Conservation (phyloP, 1,140 invertebrate species). For the Uloborus diversus region DNA sequence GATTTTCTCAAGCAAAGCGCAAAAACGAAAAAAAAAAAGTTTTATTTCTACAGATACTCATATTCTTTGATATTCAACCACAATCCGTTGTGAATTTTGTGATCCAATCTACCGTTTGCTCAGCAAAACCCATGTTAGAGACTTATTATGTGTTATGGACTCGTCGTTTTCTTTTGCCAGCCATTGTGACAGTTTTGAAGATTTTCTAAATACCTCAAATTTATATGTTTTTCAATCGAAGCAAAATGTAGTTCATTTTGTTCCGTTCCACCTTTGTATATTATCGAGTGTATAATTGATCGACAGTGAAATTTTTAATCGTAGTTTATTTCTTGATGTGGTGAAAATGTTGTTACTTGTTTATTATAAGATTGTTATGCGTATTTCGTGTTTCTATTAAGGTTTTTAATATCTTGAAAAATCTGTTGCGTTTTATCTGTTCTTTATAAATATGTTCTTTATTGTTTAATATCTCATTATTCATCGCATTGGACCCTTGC, state of each 20-base stretch:
- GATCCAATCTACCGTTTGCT: conserved; percentile 45
- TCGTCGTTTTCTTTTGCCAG: conserved; percentile 31
- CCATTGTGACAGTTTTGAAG: conserved; percentile 1
- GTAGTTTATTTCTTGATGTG: conserved; percentile 43
- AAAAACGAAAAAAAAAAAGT: conserved; percentile 17
- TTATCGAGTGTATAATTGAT: conserved; percentile 46
- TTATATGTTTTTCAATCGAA: conserved; percentile 47
- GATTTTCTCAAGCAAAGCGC: conserved; percentile 45
- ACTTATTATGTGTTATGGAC: conserved; percentile 6
- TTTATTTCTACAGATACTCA: neutral
- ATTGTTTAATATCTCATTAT: conserved; percentile 32
- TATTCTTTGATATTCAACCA: conserved; percentile 36
- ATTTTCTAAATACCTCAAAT: conserved; percentile 53
- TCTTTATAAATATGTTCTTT: conserved; percentile 32
- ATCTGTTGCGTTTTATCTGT: conserved; percentile 21
- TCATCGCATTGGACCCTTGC: conserved; percentile 17
- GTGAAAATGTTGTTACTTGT: conserved; percentile 43
- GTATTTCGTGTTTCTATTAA: conserved; percentile 45
- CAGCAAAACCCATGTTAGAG: conserved; percentile 18
- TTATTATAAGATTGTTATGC: conserved; percentile 42
- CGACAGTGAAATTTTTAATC: conserved; percentile 5
- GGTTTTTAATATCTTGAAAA: conserved; percentile 40
- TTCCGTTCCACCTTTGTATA: conserved; percentile 47
- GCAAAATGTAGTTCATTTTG: conserved; percentile 46
- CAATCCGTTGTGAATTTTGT: conserved; percentile 18